Evolutionary conservation across 2,113 vertebrate genomes (phyloP).

Genomic region (Rhombomys opimus): DNA sequence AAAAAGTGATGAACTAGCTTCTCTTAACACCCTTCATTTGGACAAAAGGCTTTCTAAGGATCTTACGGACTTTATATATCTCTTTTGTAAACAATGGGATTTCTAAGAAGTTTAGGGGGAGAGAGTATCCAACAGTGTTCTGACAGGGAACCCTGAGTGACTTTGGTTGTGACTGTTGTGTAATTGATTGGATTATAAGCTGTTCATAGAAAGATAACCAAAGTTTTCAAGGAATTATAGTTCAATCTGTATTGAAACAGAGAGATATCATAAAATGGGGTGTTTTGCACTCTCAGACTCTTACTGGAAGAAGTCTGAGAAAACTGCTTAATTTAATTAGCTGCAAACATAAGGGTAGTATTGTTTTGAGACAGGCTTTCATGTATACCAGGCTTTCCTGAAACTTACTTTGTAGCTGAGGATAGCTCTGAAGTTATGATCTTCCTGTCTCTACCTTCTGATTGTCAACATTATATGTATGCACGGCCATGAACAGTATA

Average conservation of each 20-base stretch:
- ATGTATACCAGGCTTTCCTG: background rate
- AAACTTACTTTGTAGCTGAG: background rate
- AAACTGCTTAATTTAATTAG: background rate
- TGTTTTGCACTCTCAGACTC: background rate
- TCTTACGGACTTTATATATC: background rate
- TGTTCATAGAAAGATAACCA: background rate
- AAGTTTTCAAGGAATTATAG: conserved; percentile 28
- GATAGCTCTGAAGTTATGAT: background rate
- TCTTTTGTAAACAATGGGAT: background rate
- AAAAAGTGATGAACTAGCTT: background rate
- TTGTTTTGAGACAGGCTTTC: background rate
- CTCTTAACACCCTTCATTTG: background rate
- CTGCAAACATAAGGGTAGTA: background rate
- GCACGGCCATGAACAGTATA: background rate
- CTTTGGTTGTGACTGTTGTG: background rate
- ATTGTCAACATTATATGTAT: background rate
- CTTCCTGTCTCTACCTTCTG: background rate
- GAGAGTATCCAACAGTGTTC: background rate
- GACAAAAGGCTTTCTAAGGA: background rate
- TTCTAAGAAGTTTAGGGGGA: background rate
- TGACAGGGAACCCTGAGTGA: background rate
- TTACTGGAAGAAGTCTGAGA: background rate
- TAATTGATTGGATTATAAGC: conserved; percentile 20
- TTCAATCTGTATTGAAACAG: background rate
- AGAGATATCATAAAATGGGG: background rate